Evolutionary conservation across 2,888 invertebrate genomes (phyloP).

Genomic region (Charanyca ferruginea): DNA sequence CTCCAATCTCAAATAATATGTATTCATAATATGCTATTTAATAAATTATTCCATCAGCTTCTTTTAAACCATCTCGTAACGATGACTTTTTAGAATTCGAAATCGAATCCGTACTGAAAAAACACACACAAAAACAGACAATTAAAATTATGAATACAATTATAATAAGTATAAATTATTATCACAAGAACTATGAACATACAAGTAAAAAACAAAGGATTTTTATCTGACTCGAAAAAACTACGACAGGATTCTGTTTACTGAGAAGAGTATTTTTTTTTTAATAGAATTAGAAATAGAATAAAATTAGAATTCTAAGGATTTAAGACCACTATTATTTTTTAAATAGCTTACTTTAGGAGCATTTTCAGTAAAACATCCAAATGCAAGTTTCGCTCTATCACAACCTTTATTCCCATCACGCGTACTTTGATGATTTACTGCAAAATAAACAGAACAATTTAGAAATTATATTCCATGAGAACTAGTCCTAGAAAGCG

Average conservation of each 20-base stretch:
- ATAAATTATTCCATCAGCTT: background rate
- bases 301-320: too few species aligned
- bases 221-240: background rate
- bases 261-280: background rate
- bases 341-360: constrained; percentile 68
- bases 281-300: too few species aligned
- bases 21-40: background rate
- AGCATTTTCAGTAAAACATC: constrained; percentile 75
- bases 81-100: constrained; percentile 66
- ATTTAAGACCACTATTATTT: too few species aligned
- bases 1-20: background rate
- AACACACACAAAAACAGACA: constrained; percentile 30
- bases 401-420: constrained; percentile 78
- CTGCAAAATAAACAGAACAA: constrained; percentile 62
- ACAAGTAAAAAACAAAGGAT: background rate
- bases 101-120: constrained; percentile 75
- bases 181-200: constrained; percentile 12
- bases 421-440: constrained; percentile 71
- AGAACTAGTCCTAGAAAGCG: too few species aligned
- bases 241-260: background rate
- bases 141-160: constrained; percentile 25
- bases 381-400: constrained; percentile 75
- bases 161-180: too few species aligned
- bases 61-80: constrained; percentile 3
- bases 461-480: background rate